These are phyloP conservation scores for Meghimatium bilineatum DNA, from an alignment of 2,888 invertebrate species.

Conservation along the genomic window DNA sequence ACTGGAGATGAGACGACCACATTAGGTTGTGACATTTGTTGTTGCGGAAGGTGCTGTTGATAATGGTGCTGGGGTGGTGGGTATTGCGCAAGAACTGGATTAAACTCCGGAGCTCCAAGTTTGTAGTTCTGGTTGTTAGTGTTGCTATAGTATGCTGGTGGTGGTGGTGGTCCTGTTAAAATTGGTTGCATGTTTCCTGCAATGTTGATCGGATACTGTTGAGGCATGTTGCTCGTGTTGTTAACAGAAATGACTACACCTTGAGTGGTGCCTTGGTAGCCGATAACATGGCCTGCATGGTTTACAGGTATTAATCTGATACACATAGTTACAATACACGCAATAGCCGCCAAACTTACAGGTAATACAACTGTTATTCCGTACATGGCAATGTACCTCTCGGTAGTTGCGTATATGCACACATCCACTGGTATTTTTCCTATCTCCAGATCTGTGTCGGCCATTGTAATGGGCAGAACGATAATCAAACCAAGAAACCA, in stretches of 20 bases:
- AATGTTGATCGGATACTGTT: background rate
- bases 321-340: background rate
- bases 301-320: background rate
- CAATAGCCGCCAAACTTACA: background rate
- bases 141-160: background rate
- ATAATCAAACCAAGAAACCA: background rate
- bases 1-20: background rate
- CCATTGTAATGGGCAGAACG: background rate
- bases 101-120: background rate
- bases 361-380: background rate
- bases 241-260: background rate
- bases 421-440: too few species aligned
- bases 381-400: background rate
- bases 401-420: background rate
- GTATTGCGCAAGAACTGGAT: background rate
- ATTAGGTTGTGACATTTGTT: background rate
- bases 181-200: background rate
- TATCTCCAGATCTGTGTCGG: background rate
- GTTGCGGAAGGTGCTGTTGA: background rate
- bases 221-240: background rate
- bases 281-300: background rate
- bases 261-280: background rate
- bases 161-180: background rate
- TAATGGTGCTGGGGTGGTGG: background rate
- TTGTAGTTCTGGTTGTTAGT: background rate